Evolutionary conservation across 2,797 vertebrate species (phyloP), one percentile per base, ranked within the genome.

Genomic region (Anguilla obscura): DNA sequence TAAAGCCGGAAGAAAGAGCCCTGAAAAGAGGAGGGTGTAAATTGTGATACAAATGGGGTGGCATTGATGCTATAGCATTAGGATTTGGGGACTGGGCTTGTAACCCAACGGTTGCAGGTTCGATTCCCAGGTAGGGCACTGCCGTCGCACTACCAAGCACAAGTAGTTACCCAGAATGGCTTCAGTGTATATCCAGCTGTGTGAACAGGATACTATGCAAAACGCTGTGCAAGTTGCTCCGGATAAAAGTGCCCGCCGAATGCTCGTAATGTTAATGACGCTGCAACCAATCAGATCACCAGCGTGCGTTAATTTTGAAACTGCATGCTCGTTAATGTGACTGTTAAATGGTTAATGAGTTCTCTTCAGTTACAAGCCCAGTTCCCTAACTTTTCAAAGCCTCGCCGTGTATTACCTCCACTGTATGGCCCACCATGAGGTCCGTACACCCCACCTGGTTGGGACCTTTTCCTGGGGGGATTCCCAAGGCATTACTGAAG

Each of bases 1-100:
- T 97, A 99, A 0, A 99, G 94, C 36, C 98, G 96, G 89, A 99
- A 93, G 90, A 99, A 98, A 84, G 92, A 97, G 85, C 98, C 97
- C 98, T 99, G 92, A 86, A 18, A 60, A 85, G 87, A 0, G 10
- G 12, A 88, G 4, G 88, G 12, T 2, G 33, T 1, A 74, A 7
- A 33, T 30, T 74, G 27, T 74, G 27, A 69, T 69, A 30, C 14
- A 74, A 74, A 33, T 14, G 30, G 27, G 2, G 30, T 30, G 8
- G 27, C 10, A 14, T 3, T 56, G 54, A 16, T 56, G 54, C 1
- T 0, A 24, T n/a, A 66, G 60, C 4, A 8, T 66, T 6, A n/a
- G 60, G 5, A 58, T 58, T 58, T 21, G 56, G 56, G 14, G 16
- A 58, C 56, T 18, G 16, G 56, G 56, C 56, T 58, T 18, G 56